phyloP scores from a whole-genome alignment of 2,113 vertebrate species.

The Apus apus region DNA sequence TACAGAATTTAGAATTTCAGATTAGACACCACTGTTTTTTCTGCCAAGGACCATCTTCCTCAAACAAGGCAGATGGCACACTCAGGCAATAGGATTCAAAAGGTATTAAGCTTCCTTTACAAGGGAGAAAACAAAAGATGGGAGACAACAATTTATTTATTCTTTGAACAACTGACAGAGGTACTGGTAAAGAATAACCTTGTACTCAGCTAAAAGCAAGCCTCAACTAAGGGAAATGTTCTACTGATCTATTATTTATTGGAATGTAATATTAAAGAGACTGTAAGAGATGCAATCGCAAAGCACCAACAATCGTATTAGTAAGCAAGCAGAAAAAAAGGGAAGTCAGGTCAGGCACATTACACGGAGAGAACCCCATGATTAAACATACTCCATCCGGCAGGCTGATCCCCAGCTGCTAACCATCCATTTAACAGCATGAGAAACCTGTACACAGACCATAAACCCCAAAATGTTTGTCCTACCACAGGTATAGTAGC shows the following conservation, averaged over 20 bases:
- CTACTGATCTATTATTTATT: not conserved
- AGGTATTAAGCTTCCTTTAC: not conserved
- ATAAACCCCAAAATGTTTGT: not conserved
- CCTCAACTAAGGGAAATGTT: not conserved
- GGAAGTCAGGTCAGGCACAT: not conserved
- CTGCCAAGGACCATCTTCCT: slow-evolving; percentile 31
- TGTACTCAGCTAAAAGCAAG: not conserved
- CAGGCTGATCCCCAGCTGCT: not conserved
- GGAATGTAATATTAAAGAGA: not conserved
- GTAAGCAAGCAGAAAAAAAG: not conserved
- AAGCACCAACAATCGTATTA: not conserved
- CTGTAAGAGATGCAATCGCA: not conserved
- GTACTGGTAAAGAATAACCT: not conserved
- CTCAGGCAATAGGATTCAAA: slow-evolving; percentile 5
- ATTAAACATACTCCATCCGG: not conserved
- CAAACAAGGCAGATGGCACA: slow-evolving; percentile 30
- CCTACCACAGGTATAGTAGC: not conserved
- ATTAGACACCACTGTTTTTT: slow-evolving; percentile 27
- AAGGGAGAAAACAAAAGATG: not conserved
- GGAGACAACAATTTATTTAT: not conserved
- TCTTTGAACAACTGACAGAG: not conserved
- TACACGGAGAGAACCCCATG: not conserved
- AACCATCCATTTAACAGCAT: not conserved
- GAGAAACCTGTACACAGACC: not conserved
- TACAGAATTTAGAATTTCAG: slow-evolving; percentile 36